Evolutionary conservation across 35 echinoderm and acorn worm species (phyloP), one percentile per base, ranked within the genome.

Genomic region (Lytechinus pictus): DNA sequence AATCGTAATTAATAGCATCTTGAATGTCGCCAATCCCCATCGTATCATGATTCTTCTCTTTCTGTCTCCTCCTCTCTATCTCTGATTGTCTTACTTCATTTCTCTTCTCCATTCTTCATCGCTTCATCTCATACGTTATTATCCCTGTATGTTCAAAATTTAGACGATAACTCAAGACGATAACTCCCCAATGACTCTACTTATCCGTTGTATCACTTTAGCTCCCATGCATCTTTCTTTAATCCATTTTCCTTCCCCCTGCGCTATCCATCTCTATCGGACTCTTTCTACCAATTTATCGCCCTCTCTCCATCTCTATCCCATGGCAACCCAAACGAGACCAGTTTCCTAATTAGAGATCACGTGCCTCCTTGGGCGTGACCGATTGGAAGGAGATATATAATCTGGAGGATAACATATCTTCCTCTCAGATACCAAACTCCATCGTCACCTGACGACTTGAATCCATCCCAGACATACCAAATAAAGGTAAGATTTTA

Each of bases 391-490:
- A 54, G 88, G 88, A 44, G 52, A 90, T 90, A 90, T 90, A 90
- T 52, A 90, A 90, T 33, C 52, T 44, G 0, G n/a, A 44, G 52
- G 52, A 54, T 52, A 44, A 5, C 27, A 21, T 51, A 90, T 90
- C 88, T 10, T 90, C 88, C 88, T 90, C 52, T 90, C 88, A 90
- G 88, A 90, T 51, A 29, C 88, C 88, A 90, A 54, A 90, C 88
- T 21, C 52, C 28, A 21, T 90, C 88, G 66, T 14, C 52, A 52
- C n/a, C 52, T 90, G 88, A 90, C 88, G 11, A 11, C 16, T 52
- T 52, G 10, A 90, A 52, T 54, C 88, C 88, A 90, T 90, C 88
- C 88, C 88, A 9, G 88, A 90, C 88, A 90, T 90, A 44, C 29
- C 29, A 90, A 90, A 90, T 52, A 90, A 28, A 44, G 52, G 52